Percentiles rank a stretch among this genome's conserved stretches.
Evolutionary conservation across 1,140 invertebrate genomes (phyloP).

Genomic region (Diuraphis noxia): DNA sequence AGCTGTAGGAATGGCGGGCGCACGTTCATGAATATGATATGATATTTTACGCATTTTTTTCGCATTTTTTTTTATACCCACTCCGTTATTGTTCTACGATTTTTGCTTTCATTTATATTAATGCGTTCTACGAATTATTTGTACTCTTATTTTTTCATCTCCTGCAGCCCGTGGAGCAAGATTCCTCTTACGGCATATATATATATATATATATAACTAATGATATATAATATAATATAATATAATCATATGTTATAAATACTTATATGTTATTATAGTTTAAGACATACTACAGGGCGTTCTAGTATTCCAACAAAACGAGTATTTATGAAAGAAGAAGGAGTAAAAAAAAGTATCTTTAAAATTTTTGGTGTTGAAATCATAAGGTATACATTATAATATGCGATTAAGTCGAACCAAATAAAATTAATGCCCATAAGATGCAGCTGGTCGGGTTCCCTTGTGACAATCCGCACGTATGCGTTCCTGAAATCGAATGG

Average conservation of each 20-base stretch:
- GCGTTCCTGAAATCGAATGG: too few species aligned
- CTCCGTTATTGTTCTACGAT: background rate
- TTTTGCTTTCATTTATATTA: background rate
- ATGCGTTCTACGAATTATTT: background rate
- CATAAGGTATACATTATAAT: background rate
- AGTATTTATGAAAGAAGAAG: background rate
- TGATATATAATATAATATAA: too few species aligned
- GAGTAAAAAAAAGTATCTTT: background rate
- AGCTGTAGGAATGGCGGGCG: background rate
- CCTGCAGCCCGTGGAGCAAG: background rate
- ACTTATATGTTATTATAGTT: background rate
- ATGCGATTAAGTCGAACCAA: background rate
- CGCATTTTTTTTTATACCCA: background rate
- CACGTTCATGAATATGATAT: conserved; percentile 1
- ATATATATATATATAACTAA: too few species aligned
- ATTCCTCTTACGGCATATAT: background rate
- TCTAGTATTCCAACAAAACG: background rate
- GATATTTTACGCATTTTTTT: background rate
- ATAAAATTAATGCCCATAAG: too few species aligned
- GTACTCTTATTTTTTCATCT: background rate
- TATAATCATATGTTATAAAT: background rate
- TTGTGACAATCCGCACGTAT: too few species aligned
- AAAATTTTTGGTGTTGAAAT: background rate
- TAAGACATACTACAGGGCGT: background rate
- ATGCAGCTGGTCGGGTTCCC: too few species aligned